Evolutionary conservation across 2,113 vertebrate genomes (phyloP).

Genomic region (Anoura caudifer): DNA sequence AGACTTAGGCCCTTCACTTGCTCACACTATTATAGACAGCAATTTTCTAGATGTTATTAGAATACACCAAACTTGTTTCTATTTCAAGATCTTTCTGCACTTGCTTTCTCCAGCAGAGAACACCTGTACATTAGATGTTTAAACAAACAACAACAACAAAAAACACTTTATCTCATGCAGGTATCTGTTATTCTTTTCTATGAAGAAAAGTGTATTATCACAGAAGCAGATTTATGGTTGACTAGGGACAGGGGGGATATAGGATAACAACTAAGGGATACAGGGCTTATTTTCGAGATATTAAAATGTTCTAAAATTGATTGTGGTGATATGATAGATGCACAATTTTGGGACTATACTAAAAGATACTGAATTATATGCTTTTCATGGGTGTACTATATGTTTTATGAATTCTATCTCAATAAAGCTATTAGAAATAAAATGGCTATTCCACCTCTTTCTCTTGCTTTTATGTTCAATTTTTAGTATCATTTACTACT

Average conservation of each 20-base stretch:
- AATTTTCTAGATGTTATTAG: background rate
- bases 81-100: background rate
- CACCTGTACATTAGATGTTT: background rate
- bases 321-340: background rate
- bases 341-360: background rate
- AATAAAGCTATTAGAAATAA: background rate
- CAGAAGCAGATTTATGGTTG: background rate
- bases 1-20: background rate
- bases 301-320: background rate
- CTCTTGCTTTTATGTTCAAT: background rate
- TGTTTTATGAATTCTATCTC: background rate
- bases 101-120: background rate
- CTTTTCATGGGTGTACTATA: background rate
- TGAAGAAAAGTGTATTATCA: background rate
- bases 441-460: background rate
- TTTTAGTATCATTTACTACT: background rate
- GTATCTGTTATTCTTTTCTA: background rate
- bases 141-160: background rate
- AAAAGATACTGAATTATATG: background rate
- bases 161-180: background rate
- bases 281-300: background rate
- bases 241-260: background rate
- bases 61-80: background rate
- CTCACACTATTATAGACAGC: background rate
- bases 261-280: background rate